Evolutionary conservation across 1,140 invertebrate species (phyloP).

Genomic region (Neuroterus valhalla): DNA sequence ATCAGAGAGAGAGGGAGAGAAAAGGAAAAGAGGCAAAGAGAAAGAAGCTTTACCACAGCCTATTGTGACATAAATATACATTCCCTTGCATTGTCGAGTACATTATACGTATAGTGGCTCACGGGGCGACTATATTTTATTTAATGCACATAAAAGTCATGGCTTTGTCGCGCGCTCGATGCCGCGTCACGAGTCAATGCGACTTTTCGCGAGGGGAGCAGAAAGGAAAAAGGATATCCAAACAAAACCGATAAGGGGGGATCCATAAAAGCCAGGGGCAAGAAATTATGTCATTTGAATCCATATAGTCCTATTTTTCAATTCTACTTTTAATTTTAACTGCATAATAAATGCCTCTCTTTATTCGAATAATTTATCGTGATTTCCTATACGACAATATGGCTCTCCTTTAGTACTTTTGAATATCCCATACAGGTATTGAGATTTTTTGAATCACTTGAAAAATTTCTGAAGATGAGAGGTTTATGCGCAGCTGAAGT

Average conservation of each 20-base stretch:
- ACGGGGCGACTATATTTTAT: conserved; percentile 49
- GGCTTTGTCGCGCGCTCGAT: conserved; percentile 52
- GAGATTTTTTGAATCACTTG: too few species aligned
- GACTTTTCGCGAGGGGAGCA: conserved; percentile 24
- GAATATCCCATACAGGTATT: too few species aligned
- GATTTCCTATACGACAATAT: too few species aligned
- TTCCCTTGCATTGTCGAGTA: conserved; percentile 44
- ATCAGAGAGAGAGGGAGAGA: conserved; percentile 8
- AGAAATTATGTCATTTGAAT: background rate
- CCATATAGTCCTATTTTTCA: background rate
- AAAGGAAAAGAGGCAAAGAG: background rate
- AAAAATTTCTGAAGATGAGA: too few species aligned
- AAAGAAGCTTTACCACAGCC: conserved; percentile 30
- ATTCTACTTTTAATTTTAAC: background rate
- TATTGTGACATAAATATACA: conserved; percentile 53
- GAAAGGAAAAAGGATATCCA: conserved; percentile 14
- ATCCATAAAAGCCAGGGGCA: background rate
- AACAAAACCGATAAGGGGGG: background rate
- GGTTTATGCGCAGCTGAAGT: too few species aligned
- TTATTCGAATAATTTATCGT: too few species aligned
- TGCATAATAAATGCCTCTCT: background rate
- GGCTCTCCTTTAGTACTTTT: too few species aligned
- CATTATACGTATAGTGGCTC: conserved; percentile 44
- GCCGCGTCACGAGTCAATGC: conserved; percentile 48
- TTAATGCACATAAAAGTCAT: conserved; percentile 54